Evolutionary conservation across 2,113 vertebrate genomes (phyloP).

Genomic region (Myanophis thanlyinensis): DNA sequence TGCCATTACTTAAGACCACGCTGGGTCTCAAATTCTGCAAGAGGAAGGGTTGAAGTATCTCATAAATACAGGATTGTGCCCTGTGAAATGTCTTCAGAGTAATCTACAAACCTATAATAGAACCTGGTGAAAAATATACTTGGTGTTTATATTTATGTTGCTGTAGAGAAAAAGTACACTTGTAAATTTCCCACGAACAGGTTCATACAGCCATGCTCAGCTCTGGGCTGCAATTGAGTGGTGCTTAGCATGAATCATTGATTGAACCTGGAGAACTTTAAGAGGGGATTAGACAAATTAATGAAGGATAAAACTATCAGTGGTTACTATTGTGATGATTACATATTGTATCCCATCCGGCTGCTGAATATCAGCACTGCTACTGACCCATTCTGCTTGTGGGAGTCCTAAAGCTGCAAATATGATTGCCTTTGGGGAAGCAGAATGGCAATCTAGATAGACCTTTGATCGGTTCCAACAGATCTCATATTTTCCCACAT

Average conservation of each 20-base stretch:
- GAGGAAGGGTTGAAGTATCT: neutral
- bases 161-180: neutral
- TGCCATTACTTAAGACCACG: conserved; percentile 22
- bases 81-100: neutral
- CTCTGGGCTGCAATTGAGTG: neutral
- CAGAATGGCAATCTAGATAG: neutral
- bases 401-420: neutral
- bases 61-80: neutral
- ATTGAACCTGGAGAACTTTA: neutral
- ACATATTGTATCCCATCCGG: neutral
- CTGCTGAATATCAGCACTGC: neutral
- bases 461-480: neutral
- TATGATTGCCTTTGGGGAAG: neutral
- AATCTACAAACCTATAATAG: neutral
- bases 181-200: neutral
- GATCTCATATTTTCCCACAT: neutral
- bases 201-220: neutral
- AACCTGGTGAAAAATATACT: neutral
- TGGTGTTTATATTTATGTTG: neutral
- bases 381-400: neutral
- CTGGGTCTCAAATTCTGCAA: conserved; percentile 13
- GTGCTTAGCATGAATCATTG: neutral
- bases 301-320: neutral
- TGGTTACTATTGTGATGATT: neutral
- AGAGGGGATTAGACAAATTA: neutral